Conservation (phyloP, 2,888 invertebrate species). For the Ophion slaviceki region DNA sequence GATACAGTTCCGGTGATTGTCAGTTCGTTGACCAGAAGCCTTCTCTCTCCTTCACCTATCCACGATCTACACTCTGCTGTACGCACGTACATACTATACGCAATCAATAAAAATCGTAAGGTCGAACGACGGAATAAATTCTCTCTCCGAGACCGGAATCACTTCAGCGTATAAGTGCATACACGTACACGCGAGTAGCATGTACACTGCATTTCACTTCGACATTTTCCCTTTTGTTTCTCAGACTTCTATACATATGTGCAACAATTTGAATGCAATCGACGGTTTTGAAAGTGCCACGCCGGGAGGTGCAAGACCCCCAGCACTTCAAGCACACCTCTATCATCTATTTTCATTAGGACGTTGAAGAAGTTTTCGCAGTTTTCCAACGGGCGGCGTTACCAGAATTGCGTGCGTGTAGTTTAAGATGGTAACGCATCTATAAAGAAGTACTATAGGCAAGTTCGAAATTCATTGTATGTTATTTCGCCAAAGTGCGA, state of each 20-base stretch:
- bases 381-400: too few species aligned
- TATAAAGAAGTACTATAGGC: too few species aligned
- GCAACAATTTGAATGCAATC: not conserved
- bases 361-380: too few species aligned
- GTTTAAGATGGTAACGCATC: too few species aligned
- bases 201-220: not conserved
- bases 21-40: conserved; percentile 53
- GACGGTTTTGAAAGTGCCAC: not conserved
- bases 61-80: not conserved
- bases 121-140: not conserved
- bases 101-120: not conserved
- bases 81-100: not conserved
- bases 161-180: not conserved
- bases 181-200: not conserved
- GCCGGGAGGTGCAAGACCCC: not conserved
- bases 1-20: conserved; percentile 63
- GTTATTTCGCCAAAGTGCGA: too few species aligned
- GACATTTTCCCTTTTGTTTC: not conserved
- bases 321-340: too few species aligned
- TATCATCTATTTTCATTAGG: too few species aligned
- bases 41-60: conserved; percentile 3
- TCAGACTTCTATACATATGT: not conserved
- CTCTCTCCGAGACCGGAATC: not conserved
- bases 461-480: too few species aligned
- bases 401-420: too few species aligned